phyloP scores from a whole-genome alignment of 2,888 invertebrate species.

The Stenchaetothrips biformis region DNA sequence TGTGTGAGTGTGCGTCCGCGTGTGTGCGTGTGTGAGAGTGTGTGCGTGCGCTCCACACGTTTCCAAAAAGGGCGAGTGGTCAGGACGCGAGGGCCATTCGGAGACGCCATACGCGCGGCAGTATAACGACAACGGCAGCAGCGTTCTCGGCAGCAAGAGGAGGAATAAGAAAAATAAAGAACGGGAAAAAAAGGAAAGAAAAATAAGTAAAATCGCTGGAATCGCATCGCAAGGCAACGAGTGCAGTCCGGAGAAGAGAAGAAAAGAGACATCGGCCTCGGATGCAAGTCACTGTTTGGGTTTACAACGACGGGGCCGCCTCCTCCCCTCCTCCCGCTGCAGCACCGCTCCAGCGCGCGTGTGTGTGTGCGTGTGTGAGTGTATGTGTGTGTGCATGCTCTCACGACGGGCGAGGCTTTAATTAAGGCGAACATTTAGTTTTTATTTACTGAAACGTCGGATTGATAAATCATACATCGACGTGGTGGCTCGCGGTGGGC shows the following conservation, averaged over 20 bases:
- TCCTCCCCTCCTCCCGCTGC: slow-evolving; percentile 1
- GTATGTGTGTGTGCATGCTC: too few relatives aligned
- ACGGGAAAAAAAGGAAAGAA: neutral
- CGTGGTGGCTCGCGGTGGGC: neutral
- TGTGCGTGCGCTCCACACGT: too few relatives aligned
- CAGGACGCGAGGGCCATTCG: too few relatives aligned
- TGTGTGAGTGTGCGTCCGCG: too few relatives aligned
- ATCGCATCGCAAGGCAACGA: too few relatives aligned
- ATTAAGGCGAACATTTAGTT: neutral
- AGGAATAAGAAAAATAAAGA: neutral
- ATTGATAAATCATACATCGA: neutral
- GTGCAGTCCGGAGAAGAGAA: too few relatives aligned
- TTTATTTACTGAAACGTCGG: neutral
- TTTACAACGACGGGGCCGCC: slow-evolving; percentile 23
- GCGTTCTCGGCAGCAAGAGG: slow-evolving; percentile 16
- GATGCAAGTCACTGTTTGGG: slow-evolving; percentile 21
- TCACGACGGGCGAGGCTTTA: neutral
- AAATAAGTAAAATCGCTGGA: neutral
- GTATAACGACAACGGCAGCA: too few relatives aligned
- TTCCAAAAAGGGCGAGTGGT: too few relatives aligned
- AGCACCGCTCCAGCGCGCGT: neutral
- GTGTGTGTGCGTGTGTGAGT: too few relatives aligned
- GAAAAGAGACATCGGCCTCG: neutral
- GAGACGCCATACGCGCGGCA: too few relatives aligned
- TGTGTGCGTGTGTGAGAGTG: too few relatives aligned